Evolutionary conservation across 2,113 vertebrate species (phyloP), one percentile per base, ranked within the genome.

Genomic region (Xyrauchen texanus): DNA sequence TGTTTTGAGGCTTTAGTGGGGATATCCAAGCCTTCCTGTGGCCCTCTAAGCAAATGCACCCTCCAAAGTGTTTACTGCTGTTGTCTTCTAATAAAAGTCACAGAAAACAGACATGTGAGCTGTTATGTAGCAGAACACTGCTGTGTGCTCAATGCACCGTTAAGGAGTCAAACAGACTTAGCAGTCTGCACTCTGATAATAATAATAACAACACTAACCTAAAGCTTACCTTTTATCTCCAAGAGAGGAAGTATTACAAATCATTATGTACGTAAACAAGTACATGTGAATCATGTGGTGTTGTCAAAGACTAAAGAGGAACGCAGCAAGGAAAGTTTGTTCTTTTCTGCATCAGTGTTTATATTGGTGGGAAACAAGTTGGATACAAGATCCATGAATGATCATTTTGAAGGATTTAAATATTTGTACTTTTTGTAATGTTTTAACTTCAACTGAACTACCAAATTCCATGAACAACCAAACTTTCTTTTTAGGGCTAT

Each of bases 31-130:
- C 46, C 42, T 75, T 83, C 64, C 73, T 49, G 74, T 34, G 64
- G 42, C 8, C 57, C 58, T n/a, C n/a, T 34, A 34, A 34, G 21
- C 21, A 34, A 34, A 34, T 34, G 21, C 21, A 34, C 21, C 44
- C 71, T 61, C 71, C 67, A 9, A 21, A 68, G 49, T 68, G 67
- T 71, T 71, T 71, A 71, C 44, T 44, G 15, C 68, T 57, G 68
- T 52, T 70, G 13, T 71, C 52, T 11, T 10, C n/a, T n/a, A n/a
- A 10, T 71, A n/a, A 57, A 66, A 71, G 52, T 57, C 52, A 4
- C 52, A 45, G 34, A 45, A 13, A 71, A 57, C 68, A 71, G 21
- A 68, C 7, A 71, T 51, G 34, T 71, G 68, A 45, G 34, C 10
- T 4, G n/a, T 68, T 47, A 68, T 68, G 65, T 15, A 49, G 13